A percentile compares a stretch with the other conserved stretches of the same genome.
These are phyloP conservation scores for Lycorma delicatula DNA, from an alignment of 1,140 invertebrate species.

Conservation along the genomic window DNA sequence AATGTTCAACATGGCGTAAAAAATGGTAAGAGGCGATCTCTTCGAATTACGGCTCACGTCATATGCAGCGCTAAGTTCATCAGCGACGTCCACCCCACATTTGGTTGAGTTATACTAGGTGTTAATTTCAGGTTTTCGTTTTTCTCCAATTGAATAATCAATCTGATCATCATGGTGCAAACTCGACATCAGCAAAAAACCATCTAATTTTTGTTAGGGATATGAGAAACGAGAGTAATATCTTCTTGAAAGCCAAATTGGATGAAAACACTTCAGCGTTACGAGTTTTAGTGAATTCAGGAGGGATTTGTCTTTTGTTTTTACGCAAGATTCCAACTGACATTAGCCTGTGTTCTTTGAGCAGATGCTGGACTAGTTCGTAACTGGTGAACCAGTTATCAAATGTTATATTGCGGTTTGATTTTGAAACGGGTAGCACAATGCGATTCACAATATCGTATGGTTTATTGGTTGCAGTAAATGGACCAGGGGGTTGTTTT, in stretches of 20 bases:
- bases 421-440: slow-evolving; percentile 21
- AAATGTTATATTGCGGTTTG: slow-evolving; percentile 31
- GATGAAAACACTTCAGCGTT: background rate
- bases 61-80: no score
- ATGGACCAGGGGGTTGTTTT: slow-evolving; percentile 31
- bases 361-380: background rate
- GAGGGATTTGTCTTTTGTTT: slow-evolving; percentile 16
- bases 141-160: no score
- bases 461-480: slow-evolving; percentile 28
- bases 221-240: slow-evolving; percentile 9
- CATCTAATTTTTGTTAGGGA: no score
- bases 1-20: no score
- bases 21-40: no score
- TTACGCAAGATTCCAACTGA: slow-evolving; percentile 14
- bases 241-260: slow-evolving; percentile 22
- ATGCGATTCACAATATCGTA: slow-evolving; percentile 22
- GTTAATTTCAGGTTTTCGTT: no score
- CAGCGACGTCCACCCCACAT: no score
- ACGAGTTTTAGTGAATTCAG: background rate
- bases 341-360: background rate
- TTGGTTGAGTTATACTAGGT: no score
- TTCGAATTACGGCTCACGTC: no score
- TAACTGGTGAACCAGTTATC: slow-evolving; percentile 35
- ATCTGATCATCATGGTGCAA: no score
- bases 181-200: no score